These are phyloP conservation scores for Porites rus DNA, from an alignment of 92 coral and sea anemone species.

Conservation along the genomic window DNA sequence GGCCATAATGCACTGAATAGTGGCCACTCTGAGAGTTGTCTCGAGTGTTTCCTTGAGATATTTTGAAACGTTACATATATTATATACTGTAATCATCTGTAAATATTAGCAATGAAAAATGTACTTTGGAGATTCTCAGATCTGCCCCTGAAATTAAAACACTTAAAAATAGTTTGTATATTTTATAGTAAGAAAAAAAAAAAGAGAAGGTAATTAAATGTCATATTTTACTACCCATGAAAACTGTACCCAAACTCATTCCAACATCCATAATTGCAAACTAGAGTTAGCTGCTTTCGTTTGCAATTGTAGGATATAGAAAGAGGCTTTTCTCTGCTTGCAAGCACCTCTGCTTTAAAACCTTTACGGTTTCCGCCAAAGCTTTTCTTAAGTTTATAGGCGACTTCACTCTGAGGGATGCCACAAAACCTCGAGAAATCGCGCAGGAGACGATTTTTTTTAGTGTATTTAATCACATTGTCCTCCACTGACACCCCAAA, in stretches of 20 bases:
- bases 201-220: neutral
- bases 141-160: neutral
- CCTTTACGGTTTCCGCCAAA: constrained; percentile 36
- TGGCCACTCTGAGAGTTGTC: constrained; percentile 5
- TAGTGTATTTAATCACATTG: no score
- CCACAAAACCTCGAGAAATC: no score
- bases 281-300: constrained; percentile 40
- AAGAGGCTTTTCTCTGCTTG: constrained; percentile 58
- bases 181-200: neutral
- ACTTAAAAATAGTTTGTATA: neutral
- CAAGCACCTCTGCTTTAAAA: constrained; percentile 51
- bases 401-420: no score
- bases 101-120: no score
- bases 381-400: no score
- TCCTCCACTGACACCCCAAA: no score
- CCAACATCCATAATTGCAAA: constrained; percentile 59
- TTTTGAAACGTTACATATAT: no score
- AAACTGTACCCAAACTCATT: constrained; percentile 67
- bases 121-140: no score
- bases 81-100: no score
- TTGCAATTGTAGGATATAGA: constrained; percentile 25
- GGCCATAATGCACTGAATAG: neutral
- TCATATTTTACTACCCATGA: constrained; percentile 7
- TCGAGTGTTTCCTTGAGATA: no score
- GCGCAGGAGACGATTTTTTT: no score